phyloP scores from a whole-genome alignment of 2,113 vertebrate genomes.

The Pelobates fuscus region DNA sequence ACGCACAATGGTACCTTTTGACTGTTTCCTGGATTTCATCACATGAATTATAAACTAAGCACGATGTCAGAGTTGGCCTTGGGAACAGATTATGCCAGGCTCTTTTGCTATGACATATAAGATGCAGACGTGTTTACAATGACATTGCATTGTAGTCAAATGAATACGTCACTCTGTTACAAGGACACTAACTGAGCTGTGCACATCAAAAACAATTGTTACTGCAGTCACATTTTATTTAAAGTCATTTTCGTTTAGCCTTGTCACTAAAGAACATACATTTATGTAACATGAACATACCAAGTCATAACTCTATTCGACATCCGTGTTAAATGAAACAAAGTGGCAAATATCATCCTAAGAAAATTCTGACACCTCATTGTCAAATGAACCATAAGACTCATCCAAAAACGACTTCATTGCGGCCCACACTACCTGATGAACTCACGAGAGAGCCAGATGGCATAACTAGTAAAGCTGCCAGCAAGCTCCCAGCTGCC shows the following conservation, averaged over 20 bases:
- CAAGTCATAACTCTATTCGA: conserved; percentile 13
- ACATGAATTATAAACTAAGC: no score
- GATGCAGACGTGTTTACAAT: not conserved
- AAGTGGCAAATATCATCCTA: conserved; percentile 37
- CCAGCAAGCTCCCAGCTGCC: conserved; percentile 44
- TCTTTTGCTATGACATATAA: not conserved
- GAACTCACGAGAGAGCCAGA: conserved; percentile 44
- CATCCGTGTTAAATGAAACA: conserved; percentile 33
- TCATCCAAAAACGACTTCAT: conserved; percentile 44
- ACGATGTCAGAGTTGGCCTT: not conserved
- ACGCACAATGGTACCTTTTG: no score
- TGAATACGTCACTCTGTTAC: not conserved
- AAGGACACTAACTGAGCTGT: conserved; percentile 20
- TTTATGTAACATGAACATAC: conserved; percentile 32
- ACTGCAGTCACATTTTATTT: conserved; percentile 27
- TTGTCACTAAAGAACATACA: conserved; percentile 1
- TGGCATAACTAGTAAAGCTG: conserved; percentile 34
- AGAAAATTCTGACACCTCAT: conserved; percentile 39
- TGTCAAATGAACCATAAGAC: conserved; percentile 19
- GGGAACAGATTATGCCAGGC: not conserved
- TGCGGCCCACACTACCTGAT: conserved; percentile 48
- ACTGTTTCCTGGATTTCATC: no score
- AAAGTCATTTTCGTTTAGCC: conserved; percentile 3
- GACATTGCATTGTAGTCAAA: not conserved
- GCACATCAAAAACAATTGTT: conserved; percentile 19